Conservation (phyloP, 2,888 invertebrate genomes). For the Dynastes tityus region DNA sequence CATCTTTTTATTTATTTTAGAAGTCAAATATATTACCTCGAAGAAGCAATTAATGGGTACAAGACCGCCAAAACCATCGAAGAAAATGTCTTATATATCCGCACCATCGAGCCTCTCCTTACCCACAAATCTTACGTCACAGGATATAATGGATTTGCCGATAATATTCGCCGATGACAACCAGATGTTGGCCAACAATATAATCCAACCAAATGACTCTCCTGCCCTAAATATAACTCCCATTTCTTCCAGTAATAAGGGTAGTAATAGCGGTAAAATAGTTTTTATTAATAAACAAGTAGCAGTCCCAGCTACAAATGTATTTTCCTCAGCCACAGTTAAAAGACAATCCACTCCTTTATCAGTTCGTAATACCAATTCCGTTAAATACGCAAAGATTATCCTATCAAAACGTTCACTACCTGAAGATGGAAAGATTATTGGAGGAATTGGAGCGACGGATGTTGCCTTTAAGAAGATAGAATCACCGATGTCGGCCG, state of each 20-base stretch:
- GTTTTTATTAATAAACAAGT: slow-evolving; percentile 60
- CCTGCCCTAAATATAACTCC: slow-evolving; percentile 48
- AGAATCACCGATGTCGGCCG: slow-evolving; percentile 58
- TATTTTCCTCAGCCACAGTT: slow-evolving; percentile 54
- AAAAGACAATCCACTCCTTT: slow-evolving; percentile 54
- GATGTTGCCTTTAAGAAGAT: slow-evolving; percentile 62
- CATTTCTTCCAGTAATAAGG: slow-evolving; percentile 45
- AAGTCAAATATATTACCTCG: slow-evolving; percentile 66
- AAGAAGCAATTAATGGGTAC: slow-evolving; percentile 65
- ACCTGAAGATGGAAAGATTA: slow-evolving; percentile 56
- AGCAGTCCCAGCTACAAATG: slow-evolving; percentile 44
- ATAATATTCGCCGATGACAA: slow-evolving; percentile 78
- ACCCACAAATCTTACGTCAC: slow-evolving; percentile 71
- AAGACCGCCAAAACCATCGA: slow-evolving; percentile 59
- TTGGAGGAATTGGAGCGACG: slow-evolving; percentile 54
- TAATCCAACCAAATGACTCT: slow-evolving; percentile 55
- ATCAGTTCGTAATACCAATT: slow-evolving; percentile 54
- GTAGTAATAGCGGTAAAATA: slow-evolving; percentile 54
- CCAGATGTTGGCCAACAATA: slow-evolving; percentile 63
- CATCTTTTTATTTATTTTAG: slow-evolving; percentile 52
- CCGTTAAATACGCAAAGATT: slow-evolving; percentile 72
- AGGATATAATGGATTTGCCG: slow-evolving; percentile 78
- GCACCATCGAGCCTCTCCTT: slow-evolving; percentile 61
- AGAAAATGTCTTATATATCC: slow-evolving; percentile 57
- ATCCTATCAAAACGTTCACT: slow-evolving; percentile 70